phyloP scores from a whole-genome alignment of 2,113 vertebrate species.

The Halichoeres trimaculatus region DNA sequence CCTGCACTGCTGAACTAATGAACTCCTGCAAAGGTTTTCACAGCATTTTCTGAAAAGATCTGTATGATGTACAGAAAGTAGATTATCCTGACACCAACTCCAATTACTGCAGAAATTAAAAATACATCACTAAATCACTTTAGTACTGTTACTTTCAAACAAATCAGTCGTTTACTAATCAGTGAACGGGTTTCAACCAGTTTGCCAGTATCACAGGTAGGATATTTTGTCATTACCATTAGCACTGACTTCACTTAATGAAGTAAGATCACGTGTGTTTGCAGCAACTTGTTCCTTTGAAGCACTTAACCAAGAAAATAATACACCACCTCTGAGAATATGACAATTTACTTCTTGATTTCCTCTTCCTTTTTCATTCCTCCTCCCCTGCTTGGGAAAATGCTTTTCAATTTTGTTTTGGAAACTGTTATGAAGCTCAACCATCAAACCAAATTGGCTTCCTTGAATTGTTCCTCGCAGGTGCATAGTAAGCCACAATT shows the following conservation, averaged over 20 bases:
- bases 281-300: conserved; percentile 9
- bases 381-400: conserved; percentile 13
- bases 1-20: conserved; percentile 27
- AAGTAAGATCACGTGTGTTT: conserved; percentile 12
- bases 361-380: conserved; percentile 21
- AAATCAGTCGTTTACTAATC: conserved; percentile 12
- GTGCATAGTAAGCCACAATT: conserved; percentile 8
- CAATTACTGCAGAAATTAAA: too few relatives aligned
- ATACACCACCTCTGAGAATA: conserved; percentile 33
- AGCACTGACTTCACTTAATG: conserved; percentile 10
- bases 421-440: conserved; percentile 14
- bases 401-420: conserved; percentile 26
- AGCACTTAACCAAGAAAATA: conserved; percentile 22
- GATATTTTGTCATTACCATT: conserved; percentile 21
- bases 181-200: conserved; percentile 10
- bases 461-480: conserved; percentile 18
- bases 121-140: not conserved
- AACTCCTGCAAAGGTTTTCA: conserved; percentile 26
- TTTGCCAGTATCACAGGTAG: conserved; percentile 11
- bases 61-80: not conserved
- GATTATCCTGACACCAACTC: not conserved
- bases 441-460: conserved; percentile 29
- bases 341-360: conserved; percentile 9
- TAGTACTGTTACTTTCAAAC: not conserved
- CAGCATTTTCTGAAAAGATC: not conserved